Conservation (phyloP, 2,888 invertebrate genomes). For the Hirtodrosophila cameraria region DNA sequence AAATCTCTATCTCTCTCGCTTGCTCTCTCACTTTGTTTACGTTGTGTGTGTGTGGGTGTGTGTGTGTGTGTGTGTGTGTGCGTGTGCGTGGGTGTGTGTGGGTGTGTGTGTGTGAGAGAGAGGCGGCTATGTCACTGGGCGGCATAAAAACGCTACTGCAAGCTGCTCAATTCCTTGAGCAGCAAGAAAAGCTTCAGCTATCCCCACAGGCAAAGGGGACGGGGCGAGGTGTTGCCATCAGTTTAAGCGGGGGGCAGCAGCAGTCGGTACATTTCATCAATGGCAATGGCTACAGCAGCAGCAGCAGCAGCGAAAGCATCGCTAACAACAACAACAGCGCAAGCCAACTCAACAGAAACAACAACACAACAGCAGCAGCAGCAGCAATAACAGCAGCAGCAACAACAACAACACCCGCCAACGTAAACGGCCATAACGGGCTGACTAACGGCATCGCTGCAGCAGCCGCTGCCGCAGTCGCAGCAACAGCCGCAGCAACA, state of each 20-base stretch:
- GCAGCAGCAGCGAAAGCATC: conserved; percentile 30
- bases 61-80: conserved; percentile 14
- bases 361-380: conserved; percentile 40
- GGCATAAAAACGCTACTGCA: conserved; percentile 78
- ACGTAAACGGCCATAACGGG: conserved; percentile 43
- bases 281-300: conserved; percentile 32
- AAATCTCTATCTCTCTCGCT: conserved; percentile 15
- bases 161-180: conserved; percentile 83
- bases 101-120: conserved; percentile 40
- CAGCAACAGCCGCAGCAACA: conserved; percentile 14
- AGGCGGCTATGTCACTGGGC: conserved; percentile 77
- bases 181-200: conserved; percentile 76
- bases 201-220: conserved; percentile 51
- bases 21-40: conserved; percentile 13
- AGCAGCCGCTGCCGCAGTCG: conserved; percentile 19
- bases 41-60: conserved; percentile 22
- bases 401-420: conserved; percentile 43
- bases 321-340: conserved; percentile 63
- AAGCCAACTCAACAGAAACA: conserved; percentile 70
- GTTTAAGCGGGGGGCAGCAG: conserved; percentile 38
- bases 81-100: conserved; percentile 21
- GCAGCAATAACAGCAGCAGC: conserved; percentile 21
- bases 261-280: conserved; percentile 42
- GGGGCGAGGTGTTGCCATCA: conserved; percentile 15
- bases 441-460: conserved; percentile 50